These are phyloP conservation scores for Dryoscopus gambensis DNA, from an alignment of 2,113 vertebrate species.

Conservation along the genomic window DNA sequence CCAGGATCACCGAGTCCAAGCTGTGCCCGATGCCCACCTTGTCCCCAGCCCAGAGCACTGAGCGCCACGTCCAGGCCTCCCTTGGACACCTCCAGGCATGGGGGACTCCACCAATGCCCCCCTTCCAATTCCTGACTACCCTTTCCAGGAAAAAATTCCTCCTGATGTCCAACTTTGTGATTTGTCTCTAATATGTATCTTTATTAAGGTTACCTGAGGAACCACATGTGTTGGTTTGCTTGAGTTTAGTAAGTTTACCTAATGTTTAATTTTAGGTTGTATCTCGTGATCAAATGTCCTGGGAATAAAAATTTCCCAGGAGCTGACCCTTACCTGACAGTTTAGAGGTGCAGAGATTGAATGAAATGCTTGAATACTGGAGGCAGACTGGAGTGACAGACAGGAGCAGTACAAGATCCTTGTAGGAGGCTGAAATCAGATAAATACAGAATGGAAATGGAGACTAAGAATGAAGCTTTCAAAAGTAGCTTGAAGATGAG, in stretches of 20 bases:
- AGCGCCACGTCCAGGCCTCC: accelerated
- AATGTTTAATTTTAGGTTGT: not conserved
- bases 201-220: not conserved
- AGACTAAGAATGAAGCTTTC: not conserved
- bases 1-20: not conserved
- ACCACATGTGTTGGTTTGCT: accelerated
- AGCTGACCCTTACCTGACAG: not conserved
- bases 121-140: not conserved
- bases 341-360: not conserved
- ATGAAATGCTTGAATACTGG: not conserved
- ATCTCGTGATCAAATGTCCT: not conserved
- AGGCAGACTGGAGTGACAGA: not conserved
- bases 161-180: not conserved
- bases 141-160: not conserved
- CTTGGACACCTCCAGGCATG: not conserved
- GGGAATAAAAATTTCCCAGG: not conserved
- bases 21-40: accelerated
- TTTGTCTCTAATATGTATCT: not conserved
- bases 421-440: not conserved
- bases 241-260: not conserved
- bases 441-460: not conserved
- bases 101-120: not conserved
- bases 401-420: not conserved
- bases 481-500: not conserved
- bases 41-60: not conserved